These are phyloP conservation scores for Osmoderma eremita DNA, from an alignment of 2,888 invertebrate genomes.

Conservation along the genomic window DNA sequence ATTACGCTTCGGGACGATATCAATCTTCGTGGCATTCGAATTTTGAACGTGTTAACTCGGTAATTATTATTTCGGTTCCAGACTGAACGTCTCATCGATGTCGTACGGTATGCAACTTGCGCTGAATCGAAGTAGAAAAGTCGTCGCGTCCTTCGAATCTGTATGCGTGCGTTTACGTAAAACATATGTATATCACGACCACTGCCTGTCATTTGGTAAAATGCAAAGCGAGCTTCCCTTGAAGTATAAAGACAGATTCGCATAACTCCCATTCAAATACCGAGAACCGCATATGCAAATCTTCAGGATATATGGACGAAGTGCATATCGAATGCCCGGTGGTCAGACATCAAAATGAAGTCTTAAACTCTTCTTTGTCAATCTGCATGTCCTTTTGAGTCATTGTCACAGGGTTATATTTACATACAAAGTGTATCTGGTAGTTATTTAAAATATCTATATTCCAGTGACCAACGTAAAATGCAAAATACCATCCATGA, in stretches of 20 bases:
- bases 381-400: conserved; percentile 49
- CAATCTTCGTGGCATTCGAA: conserved; percentile 41
- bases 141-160: neutral
- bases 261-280: conserved; percentile 38
- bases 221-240: conserved; percentile 26
- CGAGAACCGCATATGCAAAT: conserved; percentile 41
- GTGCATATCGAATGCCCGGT: conserved; percentile 45
- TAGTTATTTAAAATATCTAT: conserved; percentile 31
- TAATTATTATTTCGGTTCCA: conserved; percentile 37
- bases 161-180: neutral
- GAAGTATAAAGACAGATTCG: conserved; percentile 41
- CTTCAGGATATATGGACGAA: conserved; percentile 34
- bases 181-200: conserved; percentile 15
- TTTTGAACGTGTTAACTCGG: conserved; percentile 33
- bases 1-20: conserved; percentile 45
- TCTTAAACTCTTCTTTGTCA: conserved; percentile 50
- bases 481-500: conserved; percentile 7
- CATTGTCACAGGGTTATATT: conserved; percentile 49
- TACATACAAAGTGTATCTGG: conserved; percentile 49
- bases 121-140: neutral
- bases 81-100: neutral
- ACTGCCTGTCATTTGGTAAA: conserved; percentile 28
- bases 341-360: conserved; percentile 53
- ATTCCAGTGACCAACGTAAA: conserved; percentile 11
- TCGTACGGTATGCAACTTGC: neutral